Evolutionary conservation across 2,797 vertebrate genomes (phyloP), one percentile per base, ranked within the genome.

Genomic region (Toxotes lorentzi): DNA sequence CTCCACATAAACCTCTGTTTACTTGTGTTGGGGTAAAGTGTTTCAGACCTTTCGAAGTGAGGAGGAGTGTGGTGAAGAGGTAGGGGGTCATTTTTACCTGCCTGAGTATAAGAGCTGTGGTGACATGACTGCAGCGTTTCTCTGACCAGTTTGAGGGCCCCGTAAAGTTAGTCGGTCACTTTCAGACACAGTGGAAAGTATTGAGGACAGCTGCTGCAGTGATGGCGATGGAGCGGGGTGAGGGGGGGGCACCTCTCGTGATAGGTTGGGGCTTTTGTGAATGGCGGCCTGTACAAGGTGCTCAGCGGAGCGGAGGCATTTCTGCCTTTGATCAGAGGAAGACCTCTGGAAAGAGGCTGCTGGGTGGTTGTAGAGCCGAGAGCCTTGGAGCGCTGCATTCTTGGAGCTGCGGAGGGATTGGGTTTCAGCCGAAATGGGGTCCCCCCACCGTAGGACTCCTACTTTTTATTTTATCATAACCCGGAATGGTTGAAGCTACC

Each of bases 371-470:
- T 43, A 21, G 67, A 66, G 70, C 76, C 24, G 19, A 73, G 84
- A 78, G 83, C 89, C 90, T 51, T 51, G 70, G 70, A 93, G 91
- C 76, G 0, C 68, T 32, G 66, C 87, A 84, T 95, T 93, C 92
- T 91, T 91, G 71, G 72, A 88, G 77, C 64, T 62, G 51, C 35
- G 5, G 63, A 62, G 69, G 82, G 76, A n/a, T 95, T 66, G 0
- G 57, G 69, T 95, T 95, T 90, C 92, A 85, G 75, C 71, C 63
- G 73, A 75, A 61, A 89, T 86, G 81, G 53, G 84, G 83, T 89
- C 27, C 27, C 84, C 90, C 86, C 87, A 67, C 83, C 85, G 54
- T 62, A 59, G 76, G 72, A 81, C 34, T 78, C 58, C 64, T 53
- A 62, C 66, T 70, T 82, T 82, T 41, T 43, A 40, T 43, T 43